Conservation (phyloP, 2,888 invertebrate genomes). For the Opisthograptis luteolata region DNA sequence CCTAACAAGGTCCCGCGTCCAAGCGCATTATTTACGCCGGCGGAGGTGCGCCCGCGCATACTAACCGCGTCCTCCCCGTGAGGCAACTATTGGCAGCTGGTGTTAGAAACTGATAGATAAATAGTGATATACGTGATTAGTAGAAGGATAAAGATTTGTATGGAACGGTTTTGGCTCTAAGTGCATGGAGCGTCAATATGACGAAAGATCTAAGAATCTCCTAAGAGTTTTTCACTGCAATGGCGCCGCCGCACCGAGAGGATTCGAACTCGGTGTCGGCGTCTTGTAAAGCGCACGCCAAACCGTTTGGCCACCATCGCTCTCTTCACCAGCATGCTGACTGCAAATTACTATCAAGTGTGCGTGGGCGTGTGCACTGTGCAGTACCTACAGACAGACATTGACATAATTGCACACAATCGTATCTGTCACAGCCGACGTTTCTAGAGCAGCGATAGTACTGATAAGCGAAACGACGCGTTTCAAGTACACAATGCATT, state of each 20-base stretch:
- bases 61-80: slow-evolving; percentile 63
- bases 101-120: slow-evolving; percentile 11
- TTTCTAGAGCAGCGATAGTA: slow-evolving; percentile 14
- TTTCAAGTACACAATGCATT: background rate
- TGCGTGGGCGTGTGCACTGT: slow-evolving; percentile 12
- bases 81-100: slow-evolving; percentile 56
- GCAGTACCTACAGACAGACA: too few relatives aligned
- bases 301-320: too few relatives aligned
- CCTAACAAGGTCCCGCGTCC: slow-evolving; percentile 46
- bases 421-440: slow-evolving; percentile 1
- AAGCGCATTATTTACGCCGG: slow-evolving; percentile 30
- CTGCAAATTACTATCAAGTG: too few relatives aligned
- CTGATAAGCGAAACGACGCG: slow-evolving; percentile 5
- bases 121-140: slow-evolving; percentile 23
- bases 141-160: slow-evolving; percentile 1
- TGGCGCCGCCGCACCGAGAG: too few relatives aligned
- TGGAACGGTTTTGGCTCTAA: slow-evolving; percentile 9
- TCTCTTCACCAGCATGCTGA: too few relatives aligned
- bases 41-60: slow-evolving; percentile 51
- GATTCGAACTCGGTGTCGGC: too few relatives aligned
- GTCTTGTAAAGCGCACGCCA: too few relatives aligned
- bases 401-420: slow-evolving; percentile 16
- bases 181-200: background rate
- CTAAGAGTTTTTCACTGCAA: too few relatives aligned
- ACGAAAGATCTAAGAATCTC: background rate